These are phyloP conservation scores for Lerista edwardsae DNA, from an alignment of 2,797 vertebrate species.

Conservation along the genomic window DNA sequence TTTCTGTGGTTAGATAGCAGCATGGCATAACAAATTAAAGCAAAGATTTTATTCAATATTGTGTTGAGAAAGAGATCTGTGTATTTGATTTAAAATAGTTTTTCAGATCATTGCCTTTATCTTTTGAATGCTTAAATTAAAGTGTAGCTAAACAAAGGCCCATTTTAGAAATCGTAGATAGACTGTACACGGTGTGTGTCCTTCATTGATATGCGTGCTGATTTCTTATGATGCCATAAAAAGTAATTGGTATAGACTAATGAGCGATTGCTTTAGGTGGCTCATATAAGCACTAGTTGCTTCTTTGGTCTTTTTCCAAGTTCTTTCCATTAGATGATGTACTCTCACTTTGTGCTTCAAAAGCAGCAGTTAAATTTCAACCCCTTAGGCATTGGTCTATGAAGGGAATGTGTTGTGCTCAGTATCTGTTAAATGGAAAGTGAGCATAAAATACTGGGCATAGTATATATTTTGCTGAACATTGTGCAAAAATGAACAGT, in stretches of 20 bases:
- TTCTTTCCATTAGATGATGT: constrained; percentile 20
- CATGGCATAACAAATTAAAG: constrained; percentile 18
- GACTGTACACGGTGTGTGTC: constrained; percentile 33
- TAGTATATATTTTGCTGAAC: background rate
- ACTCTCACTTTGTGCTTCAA: constrained; percentile 1
- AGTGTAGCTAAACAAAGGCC: constrained; percentile 39
- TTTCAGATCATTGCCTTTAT: constrained; percentile 60
- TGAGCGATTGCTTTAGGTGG: constrained; percentile 8
- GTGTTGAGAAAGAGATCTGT: constrained; percentile 41
- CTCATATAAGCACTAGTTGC: constrained; percentile 16
- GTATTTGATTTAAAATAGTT: constrained; percentile 58
- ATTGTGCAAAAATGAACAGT: background rate
- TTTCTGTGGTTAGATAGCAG: constrained; percentile 43
- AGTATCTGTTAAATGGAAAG: background rate
- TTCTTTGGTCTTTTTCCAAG: constrained; percentile 32
- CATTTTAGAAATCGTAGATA: background rate
- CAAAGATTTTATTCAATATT: constrained; percentile 40
- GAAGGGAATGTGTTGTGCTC: background rate
- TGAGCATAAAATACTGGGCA: background rate
- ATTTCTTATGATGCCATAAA: background rate
- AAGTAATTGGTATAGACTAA: constrained; percentile 19
- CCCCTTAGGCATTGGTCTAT: constrained; percentile 1
- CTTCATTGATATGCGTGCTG: constrained; percentile 36
- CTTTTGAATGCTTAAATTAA: constrained; percentile 41
- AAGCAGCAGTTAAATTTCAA: constrained; percentile 26